These are phyloP conservation scores for Pterostichus madidus DNA, from an alignment of 2,888 invertebrate species.

Conservation along the genomic window DNA sequence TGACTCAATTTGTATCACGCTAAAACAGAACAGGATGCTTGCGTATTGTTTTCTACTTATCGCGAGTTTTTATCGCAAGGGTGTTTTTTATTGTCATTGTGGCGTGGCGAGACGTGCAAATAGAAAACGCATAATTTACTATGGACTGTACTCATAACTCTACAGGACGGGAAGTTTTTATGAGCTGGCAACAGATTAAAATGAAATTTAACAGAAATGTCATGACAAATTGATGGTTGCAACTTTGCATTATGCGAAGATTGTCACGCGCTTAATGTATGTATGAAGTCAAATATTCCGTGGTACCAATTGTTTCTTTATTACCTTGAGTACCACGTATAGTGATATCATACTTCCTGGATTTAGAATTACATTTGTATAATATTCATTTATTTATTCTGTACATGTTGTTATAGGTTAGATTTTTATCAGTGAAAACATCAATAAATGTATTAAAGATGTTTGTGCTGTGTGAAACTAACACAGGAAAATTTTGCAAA, in stretches of 20 bases:
- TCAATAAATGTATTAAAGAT: too few species aligned
- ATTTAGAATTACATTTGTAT: not conserved
- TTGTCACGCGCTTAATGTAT: not conserved
- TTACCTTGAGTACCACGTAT: not conserved
- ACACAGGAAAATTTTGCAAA: too few species aligned
- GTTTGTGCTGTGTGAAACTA: too few species aligned
- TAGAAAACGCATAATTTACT: conserved; percentile 35
- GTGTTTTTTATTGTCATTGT: conserved; percentile 35
- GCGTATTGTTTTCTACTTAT: conserved; percentile 51
- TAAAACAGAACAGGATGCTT: conserved; percentile 8
- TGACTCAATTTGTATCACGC: conserved; percentile 47
- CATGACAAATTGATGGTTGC: conserved; percentile 17
- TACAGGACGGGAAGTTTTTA: conserved; percentile 15
- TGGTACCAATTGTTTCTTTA: not conserved
- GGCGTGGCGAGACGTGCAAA: conserved; percentile 16
- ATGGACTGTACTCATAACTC: not conserved
- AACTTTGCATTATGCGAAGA: conserved; percentile 16
- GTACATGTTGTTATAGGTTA: too few species aligned
- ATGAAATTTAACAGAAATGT: not conserved
- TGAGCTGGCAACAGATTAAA: conserved; percentile 10
- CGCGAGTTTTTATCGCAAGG: conserved; percentile 33
- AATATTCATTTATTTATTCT: not conserved
- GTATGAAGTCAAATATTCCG: not conserved
- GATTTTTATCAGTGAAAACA: too few species aligned
- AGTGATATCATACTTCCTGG: not conserved